phyloP scores from a whole-genome alignment of 2,888 invertebrate genomes.

The Laothoe populi region DNA sequence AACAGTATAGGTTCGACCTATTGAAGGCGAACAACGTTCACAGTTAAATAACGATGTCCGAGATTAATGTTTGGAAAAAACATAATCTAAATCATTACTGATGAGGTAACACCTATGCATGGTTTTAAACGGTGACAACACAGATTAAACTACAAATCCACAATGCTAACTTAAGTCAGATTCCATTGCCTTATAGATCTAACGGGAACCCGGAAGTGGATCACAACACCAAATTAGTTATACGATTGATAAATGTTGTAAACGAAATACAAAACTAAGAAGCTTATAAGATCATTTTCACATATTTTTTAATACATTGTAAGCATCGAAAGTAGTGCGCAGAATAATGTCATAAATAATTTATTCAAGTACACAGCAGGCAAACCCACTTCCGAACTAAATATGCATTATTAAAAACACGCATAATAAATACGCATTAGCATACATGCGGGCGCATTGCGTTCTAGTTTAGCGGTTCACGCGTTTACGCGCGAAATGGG shows the following conservation, averaged over 20 bases:
- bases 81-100: too few species aligned
- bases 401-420: constrained; percentile 18
- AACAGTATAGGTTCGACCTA: too few species aligned
- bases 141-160: too few species aligned
- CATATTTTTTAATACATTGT: not conserved
- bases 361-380: not conserved
- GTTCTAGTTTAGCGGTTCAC: constrained; percentile 24
- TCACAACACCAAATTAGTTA: too few species aligned
- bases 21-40: too few species aligned
- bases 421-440: constrained; percentile 25
- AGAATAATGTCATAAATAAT: not conserved
- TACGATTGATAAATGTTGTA: not conserved
- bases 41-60: too few species aligned
- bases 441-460: constrained; percentile 17
- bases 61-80: too few species aligned
- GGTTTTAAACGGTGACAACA: too few species aligned
- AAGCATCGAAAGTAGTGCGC: not conserved
- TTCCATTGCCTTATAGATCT: too few species aligned
- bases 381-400: constrained; percentile 1
- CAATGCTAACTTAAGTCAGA: too few species aligned
- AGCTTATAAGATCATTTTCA: not conserved
- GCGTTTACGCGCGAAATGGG: constrained; percentile 35
- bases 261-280: not conserved
- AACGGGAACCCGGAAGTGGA: too few species aligned
- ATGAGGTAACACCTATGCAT: too few species aligned